Evolutionary conservation across 2,797 vertebrate species (phyloP), one percentile per base, ranked within the genome.

Genomic region (Nothura maculosa): DNA sequence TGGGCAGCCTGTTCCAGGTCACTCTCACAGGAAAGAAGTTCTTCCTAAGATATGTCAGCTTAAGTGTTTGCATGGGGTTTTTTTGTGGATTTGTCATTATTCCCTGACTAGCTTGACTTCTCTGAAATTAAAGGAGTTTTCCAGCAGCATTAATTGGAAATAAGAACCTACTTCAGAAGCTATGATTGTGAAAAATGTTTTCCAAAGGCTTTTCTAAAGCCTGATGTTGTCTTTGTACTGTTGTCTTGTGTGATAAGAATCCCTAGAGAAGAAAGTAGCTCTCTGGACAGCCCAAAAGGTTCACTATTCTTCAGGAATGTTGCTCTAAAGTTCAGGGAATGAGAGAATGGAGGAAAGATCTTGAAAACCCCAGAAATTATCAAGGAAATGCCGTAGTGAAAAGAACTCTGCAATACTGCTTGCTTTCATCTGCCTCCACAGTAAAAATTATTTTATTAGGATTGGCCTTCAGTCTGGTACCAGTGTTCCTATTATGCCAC

Each of bases 381-480:
- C 20, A 73, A 85, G 22, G 9, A 45, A 38, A 20, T 43, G 64
- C n/a, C 64, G 54, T 78, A 66, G 75, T 40, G 3, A n/a, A 80
- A 73, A 69, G 25, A 24, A 25, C 5, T 50, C 10, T 66, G 19
- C 10, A 69, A 6, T 24, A 62, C 4, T 36, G 8, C 16, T 42
- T 81, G 12, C 17, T 78, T 92, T 81, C 54, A 50, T 11, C 6
- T 43, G 5, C 21, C 14, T 62, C n/a, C 2, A 1, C 10, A 12
- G 18, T 18, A 90, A 61, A 83, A 42, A 4, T 76, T n/a, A 43
- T 83, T 52, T 24, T 90, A 8, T 7, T 69, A 32, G 2, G 28
- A 30, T 0, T 54, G 21, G 4, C 1, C 7, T 9, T 60, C 20
- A 60, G 2, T 22, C 2, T 47, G 42, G 48, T 24, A 6, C 28